Base-by-base conservation (phyloP, 2,113 vertebrate genomes). In the Camelus bactrianus region DNA sequence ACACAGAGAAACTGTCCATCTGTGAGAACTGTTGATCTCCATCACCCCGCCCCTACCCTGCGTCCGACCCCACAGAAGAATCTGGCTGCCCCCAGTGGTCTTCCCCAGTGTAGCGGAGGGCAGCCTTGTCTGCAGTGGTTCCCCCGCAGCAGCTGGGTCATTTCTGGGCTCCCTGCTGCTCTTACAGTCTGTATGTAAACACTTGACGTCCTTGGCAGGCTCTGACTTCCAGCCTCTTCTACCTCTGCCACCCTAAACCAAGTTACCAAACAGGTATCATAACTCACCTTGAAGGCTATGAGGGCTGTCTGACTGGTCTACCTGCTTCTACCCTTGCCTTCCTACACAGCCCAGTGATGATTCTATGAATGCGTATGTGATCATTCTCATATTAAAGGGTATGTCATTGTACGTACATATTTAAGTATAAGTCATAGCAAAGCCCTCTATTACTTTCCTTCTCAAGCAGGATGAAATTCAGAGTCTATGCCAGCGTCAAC, bases 121-220 rank as follows among this genome's bases (percentile, higher is more conserved):
- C 42, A 24, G 1, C 24, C 12, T 64, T 89, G 35, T 69, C 11
- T 1, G 3, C 24, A 8, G 1, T 26, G 28, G 56, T 19, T 28
- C 22, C 24, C 24, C 11, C 4, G 0, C 7, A 0, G 9, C 19
- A 19, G 28, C 48, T n/a, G 46, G 32, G n/a, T 38, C 2, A 10
- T 30, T 80, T 32, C 26, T 13, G 24, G 62, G 42, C 22, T 38
- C 17, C 30, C 32, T 6, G 2, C 13, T 14, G 65, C 42, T 50
- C 20, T 72, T n/a, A 26, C 12, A 4, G 8, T 13, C 35, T 32
- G 15, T 48, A 19, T 76, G 22, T 35, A 30, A 86, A 2, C 15
- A 35, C 19, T 2, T 24, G 9, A 26, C 1, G 0, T 24, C 14
- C 35, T 69, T 10, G 22, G 8, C 35, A 35, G 26, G 20, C 48